A percentile compares a stretch with the other conserved stretches of the same genome.
phyloP scores from a whole-genome alignment of 2,888 invertebrate genomes.

The Tromatobia lineatoria region DNA sequence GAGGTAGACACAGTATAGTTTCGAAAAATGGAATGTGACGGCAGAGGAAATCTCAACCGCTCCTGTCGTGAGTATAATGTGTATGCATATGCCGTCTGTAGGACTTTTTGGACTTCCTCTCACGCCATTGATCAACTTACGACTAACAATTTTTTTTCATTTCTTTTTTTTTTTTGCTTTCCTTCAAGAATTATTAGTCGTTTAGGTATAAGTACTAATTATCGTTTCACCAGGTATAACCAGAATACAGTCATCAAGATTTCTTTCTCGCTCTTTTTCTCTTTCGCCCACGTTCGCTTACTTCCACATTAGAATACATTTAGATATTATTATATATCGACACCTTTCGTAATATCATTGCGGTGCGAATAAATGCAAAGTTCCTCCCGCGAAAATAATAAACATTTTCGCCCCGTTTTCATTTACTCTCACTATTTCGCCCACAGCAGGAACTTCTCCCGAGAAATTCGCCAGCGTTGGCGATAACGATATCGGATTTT shows the following conservation, averaged over 20 bases:
- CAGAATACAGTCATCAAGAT: conserved; percentile 25
- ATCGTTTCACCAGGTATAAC: conserved; percentile 19
- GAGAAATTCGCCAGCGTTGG: conserved; percentile 42
- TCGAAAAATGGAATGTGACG: conserved; percentile 30
- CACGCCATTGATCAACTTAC: conserved; percentile 27
- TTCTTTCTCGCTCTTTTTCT: not conserved
- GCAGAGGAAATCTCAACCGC: conserved; percentile 9
- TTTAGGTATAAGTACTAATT: conserved; percentile 27
- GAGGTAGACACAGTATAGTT: conserved; percentile 46
- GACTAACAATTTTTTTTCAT: conserved; percentile 6
- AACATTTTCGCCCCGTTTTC: not conserved
- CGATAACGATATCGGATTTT: conserved; percentile 47
- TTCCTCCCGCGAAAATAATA: not conserved
- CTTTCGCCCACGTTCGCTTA: not conserved
- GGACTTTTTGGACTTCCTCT: conserved; percentile 18
- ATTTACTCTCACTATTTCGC: conserved; percentile 3
- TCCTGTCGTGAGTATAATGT: conserved; percentile 1
- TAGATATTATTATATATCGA: conserved; percentile 1
- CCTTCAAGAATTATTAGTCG: not conserved
- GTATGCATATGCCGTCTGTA: conserved; percentile 2
- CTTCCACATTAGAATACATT: conserved; percentile 11
- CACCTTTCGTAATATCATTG: conserved; percentile 20
- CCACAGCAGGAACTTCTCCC: conserved; percentile 22
- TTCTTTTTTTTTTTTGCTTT: not conserved
- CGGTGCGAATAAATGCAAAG: conserved; percentile 28